A percentile compares a stretch with the other conserved stretches of the same genome.
Conservation (phyloP, 2,888 invertebrate species). For the Tipula helvola region DNA sequence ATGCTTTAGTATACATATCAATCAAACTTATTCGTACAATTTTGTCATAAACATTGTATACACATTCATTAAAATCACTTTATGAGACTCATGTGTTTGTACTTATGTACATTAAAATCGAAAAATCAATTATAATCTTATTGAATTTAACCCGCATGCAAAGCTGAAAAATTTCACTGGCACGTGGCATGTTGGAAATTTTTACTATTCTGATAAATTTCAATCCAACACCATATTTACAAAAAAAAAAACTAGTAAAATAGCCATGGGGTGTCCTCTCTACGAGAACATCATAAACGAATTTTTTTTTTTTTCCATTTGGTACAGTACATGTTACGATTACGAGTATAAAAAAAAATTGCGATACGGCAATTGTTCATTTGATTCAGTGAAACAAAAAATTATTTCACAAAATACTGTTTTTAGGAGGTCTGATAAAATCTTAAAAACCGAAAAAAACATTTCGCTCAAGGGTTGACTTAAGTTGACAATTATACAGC, state of each 20-base stretch:
- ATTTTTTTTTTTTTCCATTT: background rate
- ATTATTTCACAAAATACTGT: background rate
- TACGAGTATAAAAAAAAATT: background rate
- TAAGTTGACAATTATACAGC: background rate
- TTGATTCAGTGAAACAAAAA: background rate
- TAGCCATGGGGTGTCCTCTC: background rate
- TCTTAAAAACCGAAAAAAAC: background rate
- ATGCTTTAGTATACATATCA: background rate
- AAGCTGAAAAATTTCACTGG: background rate
- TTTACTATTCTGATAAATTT: background rate
- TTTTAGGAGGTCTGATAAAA: background rate
- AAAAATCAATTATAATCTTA: background rate
- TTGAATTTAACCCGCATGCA: background rate
- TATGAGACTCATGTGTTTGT: background rate
- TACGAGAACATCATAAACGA: background rate
- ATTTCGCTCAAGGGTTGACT: background rate
- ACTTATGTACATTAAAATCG: too few relatives aligned
- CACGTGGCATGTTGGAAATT: background rate
- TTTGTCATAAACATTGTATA: background rate
- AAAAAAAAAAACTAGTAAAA: background rate
- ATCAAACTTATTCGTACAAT: background rate
- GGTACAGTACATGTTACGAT: background rate
- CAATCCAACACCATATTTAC: background rate
- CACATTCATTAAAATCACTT: background rate
- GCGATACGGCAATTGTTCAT: background rate